A percentile compares a stretch with the other conserved stretches of the same genome.
Evolutionary conservation across 2,113 vertebrate species (phyloP).

Genomic region (Sminthopsis crassicaudata): DNA sequence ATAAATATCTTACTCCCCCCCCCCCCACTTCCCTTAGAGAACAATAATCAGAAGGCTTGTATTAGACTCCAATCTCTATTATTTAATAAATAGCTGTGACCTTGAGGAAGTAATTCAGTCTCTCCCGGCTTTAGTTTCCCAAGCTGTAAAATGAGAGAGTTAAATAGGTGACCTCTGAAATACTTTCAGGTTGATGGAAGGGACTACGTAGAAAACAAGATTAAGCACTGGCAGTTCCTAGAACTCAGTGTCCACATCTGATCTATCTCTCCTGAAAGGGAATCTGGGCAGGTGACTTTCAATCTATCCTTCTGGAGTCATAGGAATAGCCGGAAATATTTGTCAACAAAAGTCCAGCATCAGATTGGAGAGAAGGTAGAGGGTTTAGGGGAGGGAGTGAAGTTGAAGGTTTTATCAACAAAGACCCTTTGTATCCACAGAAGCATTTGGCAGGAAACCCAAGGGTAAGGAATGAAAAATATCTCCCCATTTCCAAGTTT

Average conservation of each 20-base stretch:
- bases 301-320: background rate
- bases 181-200: background rate
- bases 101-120: background rate
- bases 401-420: background rate
- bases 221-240: background rate
- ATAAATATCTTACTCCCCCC: background rate
- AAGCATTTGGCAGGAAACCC: background rate
- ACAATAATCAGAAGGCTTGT: background rate
- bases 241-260: background rate
- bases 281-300: background rate
- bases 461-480: background rate
- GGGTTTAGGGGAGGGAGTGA: background rate
- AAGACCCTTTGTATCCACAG: background rate
- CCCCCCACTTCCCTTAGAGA: background rate
- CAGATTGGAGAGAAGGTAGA: background rate
- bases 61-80: background rate
- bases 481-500: conserved; percentile 19
- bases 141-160: background rate
- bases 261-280: background rate
- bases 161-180: background rate
- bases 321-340: background rate
- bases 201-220: too few species aligned
- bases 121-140: background rate
- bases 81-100: background rate
- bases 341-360: background rate